Evolutionary conservation across 2,797 vertebrate genomes (phyloP).

Genomic region (Hafferia zeledoni): DNA sequence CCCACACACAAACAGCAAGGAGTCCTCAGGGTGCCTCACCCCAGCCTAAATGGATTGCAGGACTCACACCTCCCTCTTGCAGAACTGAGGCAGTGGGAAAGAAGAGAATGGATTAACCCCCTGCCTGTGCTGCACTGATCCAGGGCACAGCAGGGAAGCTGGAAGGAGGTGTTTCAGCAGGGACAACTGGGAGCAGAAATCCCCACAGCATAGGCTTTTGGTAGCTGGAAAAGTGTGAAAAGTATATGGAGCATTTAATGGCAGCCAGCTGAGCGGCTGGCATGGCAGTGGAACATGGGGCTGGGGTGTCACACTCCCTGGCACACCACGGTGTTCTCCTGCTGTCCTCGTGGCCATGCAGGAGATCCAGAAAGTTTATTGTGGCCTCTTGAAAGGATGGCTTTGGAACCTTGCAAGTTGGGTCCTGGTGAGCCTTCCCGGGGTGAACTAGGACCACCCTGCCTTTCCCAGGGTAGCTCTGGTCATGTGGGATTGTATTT

Average conservation of each 20-base stretch:
- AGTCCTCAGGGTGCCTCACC: background rate
- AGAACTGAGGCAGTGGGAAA: background rate
- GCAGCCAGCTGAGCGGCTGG: fast-evolving
- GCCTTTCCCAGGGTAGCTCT: background rate
- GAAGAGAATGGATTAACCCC: background rate
- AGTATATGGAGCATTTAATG: fast-evolving
- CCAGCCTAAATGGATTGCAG: background rate
- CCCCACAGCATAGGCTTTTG: background rate
- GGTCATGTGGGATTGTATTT: background rate
- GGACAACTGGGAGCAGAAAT: background rate
- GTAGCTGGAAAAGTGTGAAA: background rate
- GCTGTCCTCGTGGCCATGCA: background rate
- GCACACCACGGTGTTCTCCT: fast-evolving
- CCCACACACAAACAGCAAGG: too few relatives aligned
- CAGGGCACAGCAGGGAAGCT: background rate
- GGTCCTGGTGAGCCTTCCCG: background rate
- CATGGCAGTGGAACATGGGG: fast-evolving
- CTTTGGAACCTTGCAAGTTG: background rate
- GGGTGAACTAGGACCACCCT: background rate
- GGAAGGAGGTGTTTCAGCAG: background rate
- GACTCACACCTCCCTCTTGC: background rate
- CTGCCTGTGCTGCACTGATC: background rate
- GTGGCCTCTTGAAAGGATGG: background rate
- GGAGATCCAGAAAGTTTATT: background rate
- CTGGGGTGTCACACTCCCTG: background rate